These are phyloP conservation scores for Byasa hedistus DNA, from an alignment of 2,888 invertebrate genomes.

Conservation along the genomic window DNA sequence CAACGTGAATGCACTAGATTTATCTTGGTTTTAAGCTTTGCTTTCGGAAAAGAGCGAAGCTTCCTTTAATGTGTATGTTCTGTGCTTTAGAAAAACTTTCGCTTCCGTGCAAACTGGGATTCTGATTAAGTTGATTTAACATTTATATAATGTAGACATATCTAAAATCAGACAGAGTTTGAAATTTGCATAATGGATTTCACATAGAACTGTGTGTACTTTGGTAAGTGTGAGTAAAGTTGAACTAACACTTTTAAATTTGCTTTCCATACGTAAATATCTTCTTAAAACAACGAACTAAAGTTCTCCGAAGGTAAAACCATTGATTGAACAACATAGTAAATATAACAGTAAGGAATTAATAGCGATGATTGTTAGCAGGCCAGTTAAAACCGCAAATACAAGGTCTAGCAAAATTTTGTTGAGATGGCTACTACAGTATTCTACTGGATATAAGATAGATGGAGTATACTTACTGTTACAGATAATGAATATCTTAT, in stretches of 20 bases:
- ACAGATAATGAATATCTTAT: not conserved
- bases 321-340: not conserved
- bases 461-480: too few relatives aligned
- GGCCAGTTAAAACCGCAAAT: not conserved
- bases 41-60: conserved; percentile 53
- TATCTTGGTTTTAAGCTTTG: conserved; percentile 65
- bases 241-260: not conserved
- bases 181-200: conserved; percentile 20
- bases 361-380: not conserved
- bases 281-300: not conserved
- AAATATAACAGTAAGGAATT: too few relatives aligned
- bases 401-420: not conserved
- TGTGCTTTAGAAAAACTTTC: conserved; percentile 44
- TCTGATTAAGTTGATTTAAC: conserved; percentile 26
- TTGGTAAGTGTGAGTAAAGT: not conserved
- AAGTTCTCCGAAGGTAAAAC: not conserved
- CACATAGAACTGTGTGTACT: not conserved
- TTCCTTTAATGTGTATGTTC: conserved; percentile 72
- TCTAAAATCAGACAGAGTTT: conserved; percentile 21
- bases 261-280: not conserved
- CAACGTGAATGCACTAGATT: conserved; percentile 71
- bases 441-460: too few relatives aligned
- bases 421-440: not conserved
- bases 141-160: conserved; percentile 11
- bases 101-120: conserved; percentile 35